Conservation (phyloP, 2,113 vertebrate genomes). For the Grallaria varia region DNA sequence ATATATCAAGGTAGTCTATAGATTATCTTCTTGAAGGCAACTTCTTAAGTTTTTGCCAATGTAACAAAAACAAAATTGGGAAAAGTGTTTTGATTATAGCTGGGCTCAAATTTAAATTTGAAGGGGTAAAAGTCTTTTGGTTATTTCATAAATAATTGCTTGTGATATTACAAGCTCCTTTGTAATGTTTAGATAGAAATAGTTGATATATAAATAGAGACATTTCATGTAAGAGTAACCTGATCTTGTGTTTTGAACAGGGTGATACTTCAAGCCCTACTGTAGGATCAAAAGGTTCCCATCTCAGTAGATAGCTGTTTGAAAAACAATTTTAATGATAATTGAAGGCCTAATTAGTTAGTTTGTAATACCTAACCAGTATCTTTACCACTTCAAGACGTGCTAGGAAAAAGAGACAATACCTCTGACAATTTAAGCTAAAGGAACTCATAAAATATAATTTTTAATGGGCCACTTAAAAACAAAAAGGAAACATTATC, state of each 20-base stretch:
- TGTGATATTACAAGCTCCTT: neutral
- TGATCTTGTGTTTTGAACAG: conserved; percentile 16
- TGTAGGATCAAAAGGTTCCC: conserved; percentile 3
- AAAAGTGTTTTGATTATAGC: neutral
- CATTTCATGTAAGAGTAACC: neutral
- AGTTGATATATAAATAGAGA: conserved; percentile 32
- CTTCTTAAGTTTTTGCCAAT: neutral
- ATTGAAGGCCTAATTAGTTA: conserved; percentile 24
- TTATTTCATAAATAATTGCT: conserved; percentile 33
- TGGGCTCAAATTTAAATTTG: neutral
- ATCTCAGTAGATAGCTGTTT: neutral
- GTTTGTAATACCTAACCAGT: neutral
- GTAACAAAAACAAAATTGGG: neutral
- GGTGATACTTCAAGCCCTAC: neutral
- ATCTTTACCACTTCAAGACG: neutral
- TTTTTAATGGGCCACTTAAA: neutral
- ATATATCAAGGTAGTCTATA: neutral
- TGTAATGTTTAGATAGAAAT: neutral
- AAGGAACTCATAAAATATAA: neutral
- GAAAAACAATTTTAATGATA: conserved; percentile 2
- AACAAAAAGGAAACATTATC: neutral
- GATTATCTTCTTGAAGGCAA: neutral
- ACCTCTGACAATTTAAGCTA: neutral
- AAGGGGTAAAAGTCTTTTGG: neutral
- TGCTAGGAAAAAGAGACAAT: neutral